phyloP scores from a whole-genome alignment of 2,888 invertebrate species.

The Tortrix viridana region DNA sequence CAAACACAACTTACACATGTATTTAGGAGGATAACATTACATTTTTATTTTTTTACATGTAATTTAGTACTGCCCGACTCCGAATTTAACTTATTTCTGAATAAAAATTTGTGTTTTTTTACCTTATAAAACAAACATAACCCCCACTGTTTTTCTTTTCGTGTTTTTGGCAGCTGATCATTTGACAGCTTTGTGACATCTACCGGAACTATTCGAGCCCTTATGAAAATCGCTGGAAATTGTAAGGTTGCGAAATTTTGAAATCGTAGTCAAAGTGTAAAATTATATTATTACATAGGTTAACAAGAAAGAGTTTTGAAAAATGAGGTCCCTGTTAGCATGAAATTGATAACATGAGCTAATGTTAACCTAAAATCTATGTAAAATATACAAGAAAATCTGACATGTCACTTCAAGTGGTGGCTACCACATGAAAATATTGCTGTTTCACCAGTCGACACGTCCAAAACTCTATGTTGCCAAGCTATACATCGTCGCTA shows the following conservation, averaged over 20 bases:
- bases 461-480: too few species aligned
- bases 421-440: too few species aligned
- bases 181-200: slow-evolving; percentile 29
- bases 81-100: slow-evolving; percentile 13
- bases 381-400: too few species aligned
- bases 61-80: background rate
- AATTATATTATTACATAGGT: background rate
- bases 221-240: background rate
- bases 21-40: background rate
- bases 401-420: too few species aligned
- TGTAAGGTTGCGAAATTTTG: background rate
- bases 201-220: slow-evolving; percentile 6
- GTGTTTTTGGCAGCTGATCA: slow-evolving; percentile 35
- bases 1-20: background rate
- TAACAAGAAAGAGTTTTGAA: too few species aligned
- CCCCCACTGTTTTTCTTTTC: slow-evolving; percentile 47
- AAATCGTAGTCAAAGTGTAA: background rate
- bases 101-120: slow-evolving; percentile 44
- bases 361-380: too few species aligned
- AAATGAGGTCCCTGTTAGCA: too few species aligned
- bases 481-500: too few species aligned
- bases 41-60: background rate
- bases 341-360: too few species aligned
- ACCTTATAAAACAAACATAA: slow-evolving; percentile 67
- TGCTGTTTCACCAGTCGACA: too few species aligned